Percentiles rank a stretch among this genome's conserved stretches.
Evolutionary conservation across 2,113 vertebrate genomes (phyloP).

Genomic region (Proteles cristata): DNA sequence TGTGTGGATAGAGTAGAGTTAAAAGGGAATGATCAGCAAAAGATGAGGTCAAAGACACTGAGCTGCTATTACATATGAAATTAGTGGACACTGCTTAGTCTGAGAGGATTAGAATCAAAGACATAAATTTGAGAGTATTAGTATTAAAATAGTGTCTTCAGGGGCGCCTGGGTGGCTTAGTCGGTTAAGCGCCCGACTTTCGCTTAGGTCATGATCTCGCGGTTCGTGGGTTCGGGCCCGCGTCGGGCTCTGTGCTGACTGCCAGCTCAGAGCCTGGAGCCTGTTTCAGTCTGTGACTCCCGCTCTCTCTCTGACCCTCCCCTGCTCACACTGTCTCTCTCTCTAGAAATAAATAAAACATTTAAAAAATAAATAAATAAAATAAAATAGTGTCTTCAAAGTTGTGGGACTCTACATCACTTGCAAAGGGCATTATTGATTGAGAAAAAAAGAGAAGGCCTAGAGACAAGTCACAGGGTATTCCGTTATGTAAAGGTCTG

Average conservation of each 20-base stretch:
- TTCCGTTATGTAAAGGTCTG: not conserved
- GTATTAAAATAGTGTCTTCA: not conserved
- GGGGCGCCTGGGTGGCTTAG: too few species aligned
- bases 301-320: too few species aligned
- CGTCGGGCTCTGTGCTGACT: too few species aligned
- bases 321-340: too few species aligned
- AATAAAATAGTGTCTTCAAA: not conserved
- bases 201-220: too few species aligned
- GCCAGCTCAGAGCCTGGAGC: too few species aligned
- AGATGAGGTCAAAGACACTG: not conserved
- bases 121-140: not conserved
- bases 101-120: not conserved
- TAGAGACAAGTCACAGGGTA: not conserved
- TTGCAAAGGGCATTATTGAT: not conserved
- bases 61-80: not conserved
- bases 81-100: not conserved
- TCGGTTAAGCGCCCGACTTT: too few species aligned
- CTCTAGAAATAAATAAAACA: too few species aligned
- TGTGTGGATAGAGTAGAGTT: not conserved
- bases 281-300: too few species aligned
- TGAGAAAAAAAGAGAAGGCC: not conserved
- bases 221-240: too few species aligned
- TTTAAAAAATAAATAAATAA: too few species aligned
- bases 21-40: not conserved
- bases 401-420: not conserved